Conservation (phyloP, 2,113 vertebrate genomes). For the Melanerpes aurifrons region DNA sequence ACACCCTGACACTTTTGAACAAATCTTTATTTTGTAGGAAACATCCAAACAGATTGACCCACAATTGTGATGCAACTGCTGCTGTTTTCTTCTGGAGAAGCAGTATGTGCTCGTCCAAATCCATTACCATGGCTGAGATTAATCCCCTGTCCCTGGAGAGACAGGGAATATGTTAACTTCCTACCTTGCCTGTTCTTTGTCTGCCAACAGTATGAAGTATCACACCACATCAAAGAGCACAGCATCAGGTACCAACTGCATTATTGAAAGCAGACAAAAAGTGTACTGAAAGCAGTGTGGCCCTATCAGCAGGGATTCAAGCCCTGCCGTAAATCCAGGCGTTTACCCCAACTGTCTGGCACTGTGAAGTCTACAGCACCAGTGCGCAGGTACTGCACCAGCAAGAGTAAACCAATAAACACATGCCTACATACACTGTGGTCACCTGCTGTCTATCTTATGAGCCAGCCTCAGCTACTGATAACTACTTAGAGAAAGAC, state of each 20-base stretch:
- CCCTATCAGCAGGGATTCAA: not conserved
- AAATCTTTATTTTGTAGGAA: not conserved
- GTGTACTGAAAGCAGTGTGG: not conserved
- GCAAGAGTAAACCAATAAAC: not conserved
- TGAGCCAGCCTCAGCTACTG: not conserved
- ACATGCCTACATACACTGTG: not conserved
- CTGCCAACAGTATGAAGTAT: not conserved
- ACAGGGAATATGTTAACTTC: not conserved
- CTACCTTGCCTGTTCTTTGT: not conserved
- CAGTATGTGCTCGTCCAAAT: not conserved
- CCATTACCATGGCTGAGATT: not conserved
- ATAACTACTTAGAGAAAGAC: not conserved
- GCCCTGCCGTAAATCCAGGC: not conserved
- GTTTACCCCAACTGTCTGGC: not conserved
- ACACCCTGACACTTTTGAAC: not conserved
- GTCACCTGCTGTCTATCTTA: not conserved
- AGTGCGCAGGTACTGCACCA: not conserved
- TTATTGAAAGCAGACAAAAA: not conserved
- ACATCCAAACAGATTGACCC: not conserved
- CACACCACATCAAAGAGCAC: not conserved
- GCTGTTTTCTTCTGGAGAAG: not conserved
- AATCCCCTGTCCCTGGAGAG: not conserved
- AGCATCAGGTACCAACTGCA: not conserved
- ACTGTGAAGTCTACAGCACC: not conserved
- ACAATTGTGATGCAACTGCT: not conserved